Conservation (phyloP, 2,888 invertebrate species). For the Drosophila hamatofila region DNA sequence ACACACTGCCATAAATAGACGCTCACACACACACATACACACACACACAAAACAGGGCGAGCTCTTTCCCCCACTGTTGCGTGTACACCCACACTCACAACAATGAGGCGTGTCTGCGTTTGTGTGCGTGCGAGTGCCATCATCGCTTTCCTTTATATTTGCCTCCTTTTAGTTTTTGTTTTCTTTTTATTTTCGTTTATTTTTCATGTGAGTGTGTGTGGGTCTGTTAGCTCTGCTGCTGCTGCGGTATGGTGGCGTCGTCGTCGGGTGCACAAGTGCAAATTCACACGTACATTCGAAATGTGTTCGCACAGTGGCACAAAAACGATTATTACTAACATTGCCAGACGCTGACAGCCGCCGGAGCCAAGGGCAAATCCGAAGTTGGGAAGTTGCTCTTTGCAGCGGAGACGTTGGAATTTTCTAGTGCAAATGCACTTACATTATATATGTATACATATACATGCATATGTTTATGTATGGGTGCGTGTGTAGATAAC, state of each 20-base stretch:
- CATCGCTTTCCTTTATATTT: conserved; percentile 73
- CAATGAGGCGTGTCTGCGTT: conserved; percentile 43
- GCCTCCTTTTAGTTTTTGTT: conserved; percentile 69
- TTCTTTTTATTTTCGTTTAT: conserved; percentile 66
- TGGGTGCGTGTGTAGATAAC: not conserved
- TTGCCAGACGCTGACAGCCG: conserved; percentile 27
- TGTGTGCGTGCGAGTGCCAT: conserved; percentile 65
- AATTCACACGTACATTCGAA: conserved; percentile 80
- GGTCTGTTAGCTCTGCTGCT: conserved; percentile 33
- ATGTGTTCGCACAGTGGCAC: conserved; percentile 72
- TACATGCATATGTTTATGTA: not conserved
- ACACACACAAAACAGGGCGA: not conserved
- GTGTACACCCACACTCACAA: conserved; percentile 37
- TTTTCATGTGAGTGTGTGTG: conserved; percentile 26
- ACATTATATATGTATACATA: conserved; percentile 7
- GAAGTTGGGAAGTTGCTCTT: conserved; percentile 31
- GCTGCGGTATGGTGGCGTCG: conserved; percentile 24
- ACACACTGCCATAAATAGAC: conserved; percentile 14
- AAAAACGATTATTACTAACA: conserved; percentile 35
- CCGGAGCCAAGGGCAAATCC: conserved; percentile 34
- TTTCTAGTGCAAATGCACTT: conserved; percentile 35
- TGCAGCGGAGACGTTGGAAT: conserved; percentile 42
- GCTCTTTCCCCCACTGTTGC: conserved; percentile 3
- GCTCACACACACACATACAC: not conserved
- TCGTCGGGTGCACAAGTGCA: conserved; percentile 77